A percentile compares a stretch with the other conserved stretches of the same genome.
Evolutionary conservation across 1,140 invertebrate genomes (phyloP).

Genomic region (Drosophila setifemur): DNA sequence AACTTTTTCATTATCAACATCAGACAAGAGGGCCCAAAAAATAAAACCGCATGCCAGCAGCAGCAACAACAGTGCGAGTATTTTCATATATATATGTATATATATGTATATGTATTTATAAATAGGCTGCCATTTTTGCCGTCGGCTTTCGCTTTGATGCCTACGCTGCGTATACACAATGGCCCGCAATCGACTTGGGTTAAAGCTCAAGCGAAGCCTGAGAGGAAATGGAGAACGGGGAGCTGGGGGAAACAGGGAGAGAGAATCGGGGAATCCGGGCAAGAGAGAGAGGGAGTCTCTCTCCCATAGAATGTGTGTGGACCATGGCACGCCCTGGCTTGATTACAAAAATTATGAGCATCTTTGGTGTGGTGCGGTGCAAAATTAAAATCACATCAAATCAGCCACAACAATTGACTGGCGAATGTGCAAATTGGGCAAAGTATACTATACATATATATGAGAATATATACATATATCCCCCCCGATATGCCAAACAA

Average conservation of each 20-base stretch:
- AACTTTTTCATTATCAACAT: conserved; percentile 75
- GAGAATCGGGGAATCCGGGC: not conserved
- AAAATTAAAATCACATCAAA: conserved; percentile 56
- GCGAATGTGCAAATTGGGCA: conserved; percentile 45
- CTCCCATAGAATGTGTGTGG: too few species aligned
- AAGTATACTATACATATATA: not conserved
- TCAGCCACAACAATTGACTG: conserved; percentile 54
- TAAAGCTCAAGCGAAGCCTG: conserved; percentile 24
- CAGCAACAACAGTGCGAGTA: conserved; percentile 21
- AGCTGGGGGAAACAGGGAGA: not conserved
- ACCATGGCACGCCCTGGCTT: conserved; percentile 36
- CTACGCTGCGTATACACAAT: conserved; percentile 63
- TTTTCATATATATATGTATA: conserved; percentile 31
- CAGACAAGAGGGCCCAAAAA: conserved; percentile 41
- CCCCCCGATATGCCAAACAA: conserved; percentile 24
- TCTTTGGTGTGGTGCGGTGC: conserved; percentile 25
- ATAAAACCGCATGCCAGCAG: conserved; percentile 62
- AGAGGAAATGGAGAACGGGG: conserved; percentile 1
- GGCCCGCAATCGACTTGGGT: conserved; percentile 39
- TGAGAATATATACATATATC: conserved; percentile 14
- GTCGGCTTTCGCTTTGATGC: conserved; percentile 66
- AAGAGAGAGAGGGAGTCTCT: not conserved
- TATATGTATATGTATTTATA: conserved; percentile 55
- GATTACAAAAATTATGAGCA: conserved; percentile 34
- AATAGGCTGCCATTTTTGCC: conserved; percentile 64